A percentile compares a stretch with the other conserved stretches of the same genome.
These are phyloP conservation scores for Neomorphus geoffroyi DNA, from an alignment of 2,797 vertebrate genomes.

Conservation along the genomic window DNA sequence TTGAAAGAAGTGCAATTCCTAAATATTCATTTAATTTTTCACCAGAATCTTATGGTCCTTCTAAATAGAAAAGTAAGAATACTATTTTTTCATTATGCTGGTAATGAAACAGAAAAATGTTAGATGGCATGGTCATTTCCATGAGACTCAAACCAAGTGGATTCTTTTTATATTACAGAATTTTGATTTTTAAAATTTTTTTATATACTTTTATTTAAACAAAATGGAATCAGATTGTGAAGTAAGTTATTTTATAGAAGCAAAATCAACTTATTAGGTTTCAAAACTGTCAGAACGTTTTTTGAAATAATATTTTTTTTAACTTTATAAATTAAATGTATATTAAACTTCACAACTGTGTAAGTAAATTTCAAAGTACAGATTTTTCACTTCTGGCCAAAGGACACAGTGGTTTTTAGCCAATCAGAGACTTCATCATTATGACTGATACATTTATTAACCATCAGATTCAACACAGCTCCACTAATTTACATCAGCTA, in stretches of 20 bases:
- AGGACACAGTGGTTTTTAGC: background rate
- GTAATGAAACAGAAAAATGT: background rate
- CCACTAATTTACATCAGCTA: background rate
- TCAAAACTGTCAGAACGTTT: background rate
- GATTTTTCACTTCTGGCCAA: background rate
- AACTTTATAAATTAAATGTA: background rate
- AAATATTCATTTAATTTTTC: background rate
- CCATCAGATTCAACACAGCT: background rate
- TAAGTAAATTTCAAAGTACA: background rate
- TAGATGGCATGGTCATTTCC: background rate
- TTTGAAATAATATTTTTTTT: background rate
- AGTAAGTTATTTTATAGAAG: background rate
- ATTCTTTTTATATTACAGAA: background rate
- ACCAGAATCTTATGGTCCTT: background rate
- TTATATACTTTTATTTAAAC: background rate
- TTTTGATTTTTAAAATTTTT: background rate
- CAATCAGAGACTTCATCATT: background rate
- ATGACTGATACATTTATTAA: background rate
- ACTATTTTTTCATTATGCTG: background rate
- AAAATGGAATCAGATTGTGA: background rate
- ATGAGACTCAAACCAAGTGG: rapidly evolving
- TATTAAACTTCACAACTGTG: background rate
- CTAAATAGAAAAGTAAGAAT: background rate
- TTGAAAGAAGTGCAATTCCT: background rate
- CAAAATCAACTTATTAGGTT: background rate